Evolutionary conservation across 2,888 invertebrate species (phyloP).

Genomic region (Drosophila borealis): DNA sequence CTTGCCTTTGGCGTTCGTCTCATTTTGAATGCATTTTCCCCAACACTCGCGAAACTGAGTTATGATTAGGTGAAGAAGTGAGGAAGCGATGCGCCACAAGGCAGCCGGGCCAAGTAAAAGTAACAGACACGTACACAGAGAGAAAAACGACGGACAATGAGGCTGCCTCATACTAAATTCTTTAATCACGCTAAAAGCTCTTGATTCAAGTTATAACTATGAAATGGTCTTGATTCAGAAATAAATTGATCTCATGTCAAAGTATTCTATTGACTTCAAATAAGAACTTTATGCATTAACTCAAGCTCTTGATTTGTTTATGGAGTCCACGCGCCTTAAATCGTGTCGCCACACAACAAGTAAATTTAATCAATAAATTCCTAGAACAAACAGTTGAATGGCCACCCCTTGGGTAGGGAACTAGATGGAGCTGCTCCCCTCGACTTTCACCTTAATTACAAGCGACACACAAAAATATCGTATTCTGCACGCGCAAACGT

Average conservation of each 20-base stretch:
- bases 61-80: conserved; percentile 36
- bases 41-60: conserved; percentile 16
- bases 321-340: background rate
- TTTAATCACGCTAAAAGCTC: too few relatives aligned
- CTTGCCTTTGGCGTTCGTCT: conserved; percentile 9
- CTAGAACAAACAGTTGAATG: conserved; percentile 13
- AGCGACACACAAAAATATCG: conserved; percentile 2
- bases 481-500: conserved; percentile 23
- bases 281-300: too few relatives aligned
- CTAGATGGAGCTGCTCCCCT: conserved; percentile 31
- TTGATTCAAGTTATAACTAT: too few relatives aligned
- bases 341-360: conserved; percentile 5
- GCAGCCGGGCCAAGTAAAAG: conserved; percentile 1
- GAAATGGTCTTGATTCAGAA: too few relatives aligned
- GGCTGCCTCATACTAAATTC: too few relatives aligned
- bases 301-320: background rate
- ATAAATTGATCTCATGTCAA: too few relatives aligned
- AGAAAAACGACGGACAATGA: background rate
- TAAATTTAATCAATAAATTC: conserved; percentile 38
- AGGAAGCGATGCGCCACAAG: background rate
- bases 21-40: conserved; percentile 50
- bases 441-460: conserved; percentile 57
- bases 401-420: background rate
- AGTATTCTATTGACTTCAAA: too few relatives aligned
- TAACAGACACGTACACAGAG: conserved; percentile 15